Percentiles rank a stretch among this genome's conserved stretches.
These are phyloP conservation scores for Strix uralensis DNA, from an alignment of 2,113 vertebrate genomes.

Conservation along the genomic window DNA sequence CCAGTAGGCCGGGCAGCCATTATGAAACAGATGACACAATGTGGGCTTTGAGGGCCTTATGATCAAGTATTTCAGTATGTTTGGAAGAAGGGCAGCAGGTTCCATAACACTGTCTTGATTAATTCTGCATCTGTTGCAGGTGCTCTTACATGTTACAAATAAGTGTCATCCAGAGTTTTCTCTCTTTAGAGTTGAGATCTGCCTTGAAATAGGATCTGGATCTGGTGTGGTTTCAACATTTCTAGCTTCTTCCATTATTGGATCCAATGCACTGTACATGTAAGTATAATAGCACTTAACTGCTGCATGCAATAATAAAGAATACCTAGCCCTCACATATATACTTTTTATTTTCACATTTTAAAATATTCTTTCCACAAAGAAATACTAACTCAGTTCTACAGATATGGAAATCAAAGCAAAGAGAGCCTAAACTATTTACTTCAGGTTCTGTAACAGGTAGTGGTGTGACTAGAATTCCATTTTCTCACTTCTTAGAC, in stretches of 20 bases:
- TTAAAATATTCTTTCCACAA: neutral
- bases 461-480: neutral
- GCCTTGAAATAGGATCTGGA: conserved; percentile 91
- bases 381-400: neutral
- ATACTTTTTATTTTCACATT: neutral
- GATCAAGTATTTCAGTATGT: too few relatives aligned
- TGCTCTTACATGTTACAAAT: neutral
- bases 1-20: neutral
- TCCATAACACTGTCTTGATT: fast-evolving
- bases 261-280: conserved; percentile 84
- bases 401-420: neutral
- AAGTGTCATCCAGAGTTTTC: neutral
- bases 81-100: neutral
- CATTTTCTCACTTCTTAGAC: neutral
- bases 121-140: neutral
- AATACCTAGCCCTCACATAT: neutral
- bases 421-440: neutral
- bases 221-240: conserved; percentile 92
- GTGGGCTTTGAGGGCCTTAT: fast-evolving
- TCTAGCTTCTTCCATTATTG: conserved; percentile 86
- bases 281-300: conserved; percentile 65
- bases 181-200: conserved; percentile 75
- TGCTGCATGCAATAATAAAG: neutral
- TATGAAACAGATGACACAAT: fast-evolving
- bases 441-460: neutral